Evolutionary conservation across 2,797 vertebrate genomes (phyloP).

Genomic region (Gallinago solitaria): DNA sequence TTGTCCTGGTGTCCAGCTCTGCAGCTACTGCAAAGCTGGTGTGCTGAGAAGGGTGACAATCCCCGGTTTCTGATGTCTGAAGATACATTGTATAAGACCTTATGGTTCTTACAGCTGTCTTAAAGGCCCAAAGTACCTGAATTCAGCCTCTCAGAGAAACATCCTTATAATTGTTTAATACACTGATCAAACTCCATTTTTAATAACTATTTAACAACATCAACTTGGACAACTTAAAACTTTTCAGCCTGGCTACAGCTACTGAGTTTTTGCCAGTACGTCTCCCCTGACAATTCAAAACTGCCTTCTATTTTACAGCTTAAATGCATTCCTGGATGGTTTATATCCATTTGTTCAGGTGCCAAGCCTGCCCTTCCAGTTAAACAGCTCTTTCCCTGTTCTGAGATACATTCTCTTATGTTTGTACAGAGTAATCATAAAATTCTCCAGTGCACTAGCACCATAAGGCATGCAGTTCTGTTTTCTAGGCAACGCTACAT

Average conservation of each 20-base stretch:
- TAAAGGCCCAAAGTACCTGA: background rate
- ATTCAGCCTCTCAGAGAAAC: background rate
- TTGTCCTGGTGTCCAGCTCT: background rate
- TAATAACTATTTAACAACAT: background rate
- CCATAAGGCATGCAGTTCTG: background rate
- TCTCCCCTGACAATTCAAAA: background rate
- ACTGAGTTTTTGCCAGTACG: background rate
- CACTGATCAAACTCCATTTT: background rate
- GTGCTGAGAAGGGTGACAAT: background rate
- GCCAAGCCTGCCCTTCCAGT: conserved; percentile 35
- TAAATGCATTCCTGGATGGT: background rate
- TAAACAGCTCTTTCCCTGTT: background rate
- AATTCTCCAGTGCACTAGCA: conserved; percentile 1
- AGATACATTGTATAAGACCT: background rate
- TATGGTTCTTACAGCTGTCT: background rate
- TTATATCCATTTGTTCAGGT: background rate
- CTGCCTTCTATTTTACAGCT: background rate
- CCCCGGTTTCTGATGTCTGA: background rate
- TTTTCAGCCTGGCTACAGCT: background rate
- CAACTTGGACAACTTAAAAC: background rate
- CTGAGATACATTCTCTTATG: background rate
- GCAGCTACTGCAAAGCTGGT: background rate
- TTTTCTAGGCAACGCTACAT: conserved; percentile 19
- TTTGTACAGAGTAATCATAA: background rate
- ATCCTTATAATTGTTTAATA: background rate